phyloP scores from a whole-genome alignment of 2,797 vertebrate genomes.

The Gambusia yucatana region DNA sequence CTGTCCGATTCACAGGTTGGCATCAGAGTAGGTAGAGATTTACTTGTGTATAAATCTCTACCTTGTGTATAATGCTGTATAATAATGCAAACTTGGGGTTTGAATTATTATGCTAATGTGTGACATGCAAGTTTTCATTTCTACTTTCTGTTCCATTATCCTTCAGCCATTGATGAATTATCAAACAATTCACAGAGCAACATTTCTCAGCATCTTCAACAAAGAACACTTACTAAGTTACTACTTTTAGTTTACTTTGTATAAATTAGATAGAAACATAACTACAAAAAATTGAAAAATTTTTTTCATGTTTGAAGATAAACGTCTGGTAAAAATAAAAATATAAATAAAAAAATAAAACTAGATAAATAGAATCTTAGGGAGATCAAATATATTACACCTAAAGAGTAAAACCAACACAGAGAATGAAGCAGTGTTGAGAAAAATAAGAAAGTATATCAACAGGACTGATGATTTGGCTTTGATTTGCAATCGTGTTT shows the following conservation, averaged over 20 bases:
- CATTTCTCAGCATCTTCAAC: not conserved
- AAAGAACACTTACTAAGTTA: not conserved
- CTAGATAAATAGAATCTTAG: not conserved
- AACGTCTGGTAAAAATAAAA: not conserved
- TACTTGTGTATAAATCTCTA: too few species aligned
- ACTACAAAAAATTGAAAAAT: not conserved
- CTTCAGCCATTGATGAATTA: not conserved
- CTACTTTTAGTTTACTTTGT: not conserved
- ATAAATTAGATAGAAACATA: not conserved
- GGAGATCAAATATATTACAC: not conserved
- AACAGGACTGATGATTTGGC: too few species aligned
- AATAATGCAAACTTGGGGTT: too few species aligned
- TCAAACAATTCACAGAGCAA: not conserved
- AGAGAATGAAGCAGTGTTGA: too few species aligned
- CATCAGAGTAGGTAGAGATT: not conserved
- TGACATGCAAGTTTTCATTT: not conserved
- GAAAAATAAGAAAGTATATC: too few species aligned
- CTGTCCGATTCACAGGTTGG: slow-evolving; percentile 8
- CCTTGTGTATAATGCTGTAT: too few species aligned
- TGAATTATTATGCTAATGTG: not conserved
- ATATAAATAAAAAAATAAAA: not conserved
- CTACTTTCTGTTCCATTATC: not conserved
- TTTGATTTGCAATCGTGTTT: too few species aligned
- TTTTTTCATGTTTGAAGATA: not conserved
- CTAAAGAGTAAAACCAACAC: too few species aligned